Conservation (phyloP, 2,888 invertebrate genomes). For the Drosophila parthenogenetica region DNA sequence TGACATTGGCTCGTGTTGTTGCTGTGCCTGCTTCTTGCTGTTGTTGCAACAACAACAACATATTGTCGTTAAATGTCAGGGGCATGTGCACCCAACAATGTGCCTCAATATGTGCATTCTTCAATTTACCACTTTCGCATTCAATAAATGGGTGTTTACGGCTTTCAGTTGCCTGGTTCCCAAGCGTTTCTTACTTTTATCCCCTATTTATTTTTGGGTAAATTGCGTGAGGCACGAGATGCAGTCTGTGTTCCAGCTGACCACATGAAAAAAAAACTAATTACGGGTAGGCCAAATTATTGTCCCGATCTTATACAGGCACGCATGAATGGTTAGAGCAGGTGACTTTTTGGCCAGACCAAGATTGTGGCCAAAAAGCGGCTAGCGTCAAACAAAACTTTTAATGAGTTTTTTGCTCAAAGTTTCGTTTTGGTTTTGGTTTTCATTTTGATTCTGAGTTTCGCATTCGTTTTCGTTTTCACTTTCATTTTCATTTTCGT, state of each 20-base stretch:
- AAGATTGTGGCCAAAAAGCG: constrained; percentile 47
- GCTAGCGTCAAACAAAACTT: constrained; percentile 56
- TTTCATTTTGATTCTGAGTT: neutral
- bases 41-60: constrained; percentile 17
- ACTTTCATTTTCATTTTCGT: constrained; percentile 16
- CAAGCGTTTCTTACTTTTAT: neutral
- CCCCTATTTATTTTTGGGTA: neutral
- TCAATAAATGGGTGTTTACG: constrained; percentile 3
- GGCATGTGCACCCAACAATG: constrained; percentile 66
- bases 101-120: constrained; percentile 16
- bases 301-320: constrained; percentile 8
- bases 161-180: constrained; percentile 6
- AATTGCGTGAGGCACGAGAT: constrained; percentile 63
- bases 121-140: constrained; percentile 4
- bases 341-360: constrained; percentile 5
- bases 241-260: constrained; percentile 39
- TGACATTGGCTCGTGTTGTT: constrained; percentile 48
- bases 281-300: constrained; percentile 24
- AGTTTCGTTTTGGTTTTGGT: constrained; percentile 8
- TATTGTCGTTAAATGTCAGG: constrained; percentile 75
- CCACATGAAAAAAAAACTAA: constrained; percentile 40
- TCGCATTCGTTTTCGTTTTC: constrained; percentile 6
- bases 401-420: constrained; percentile 69
- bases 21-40: constrained; percentile 22
- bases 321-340: constrained; percentile 32